A percentile compares a stretch with the other conserved stretches of the same genome.
Conservation (phyloP, 2,888 invertebrate genomes). For the Halocaridina rubra region DNA sequence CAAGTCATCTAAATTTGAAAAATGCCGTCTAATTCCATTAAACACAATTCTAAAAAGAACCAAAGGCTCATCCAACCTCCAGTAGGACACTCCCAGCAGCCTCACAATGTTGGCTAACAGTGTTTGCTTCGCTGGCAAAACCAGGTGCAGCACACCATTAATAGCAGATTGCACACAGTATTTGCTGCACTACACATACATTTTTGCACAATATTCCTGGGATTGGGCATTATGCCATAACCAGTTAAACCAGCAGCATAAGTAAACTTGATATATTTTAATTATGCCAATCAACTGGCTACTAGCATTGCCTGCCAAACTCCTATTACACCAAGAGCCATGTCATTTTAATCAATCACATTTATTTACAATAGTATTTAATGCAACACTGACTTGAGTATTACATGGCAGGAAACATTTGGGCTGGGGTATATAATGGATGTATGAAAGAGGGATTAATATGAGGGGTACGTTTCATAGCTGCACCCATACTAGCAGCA, state of each 20-base stretch:
- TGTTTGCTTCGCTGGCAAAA: constrained; percentile 29
- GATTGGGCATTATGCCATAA: constrained; percentile 40
- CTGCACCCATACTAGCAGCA: constrained; percentile 36
- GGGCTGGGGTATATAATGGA: constrained; percentile 31
- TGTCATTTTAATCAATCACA: constrained; percentile 22
- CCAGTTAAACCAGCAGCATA: constrained; percentile 1
- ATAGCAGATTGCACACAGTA: constrained; percentile 56
- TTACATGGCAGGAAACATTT: constrained; percentile 43
- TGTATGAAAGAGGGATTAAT: constrained; percentile 42
- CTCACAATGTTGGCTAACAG: constrained; percentile 51
- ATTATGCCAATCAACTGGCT: constrained; percentile 15
- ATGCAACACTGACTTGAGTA: constrained; percentile 41
- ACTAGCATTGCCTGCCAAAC: constrained; percentile 30
- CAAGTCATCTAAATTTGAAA: constrained; percentile 15
- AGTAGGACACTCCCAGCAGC: constrained; percentile 34
- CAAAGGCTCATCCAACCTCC: constrained; percentile 31
- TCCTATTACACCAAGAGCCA: constrained; percentile 29
- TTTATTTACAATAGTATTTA: constrained; percentile 49
- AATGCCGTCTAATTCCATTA: constrained; percentile 45
- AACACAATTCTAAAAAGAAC: constrained; percentile 28
- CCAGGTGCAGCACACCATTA: constrained; percentile 49
- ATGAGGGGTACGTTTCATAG: constrained; percentile 44
- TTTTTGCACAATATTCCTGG: constrained; percentile 19
- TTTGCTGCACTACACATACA: constrained; percentile 46
- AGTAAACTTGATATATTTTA: not conserved